Conservation (phyloP, 2,888 invertebrate genomes). For the Sycophila texana region DNA sequence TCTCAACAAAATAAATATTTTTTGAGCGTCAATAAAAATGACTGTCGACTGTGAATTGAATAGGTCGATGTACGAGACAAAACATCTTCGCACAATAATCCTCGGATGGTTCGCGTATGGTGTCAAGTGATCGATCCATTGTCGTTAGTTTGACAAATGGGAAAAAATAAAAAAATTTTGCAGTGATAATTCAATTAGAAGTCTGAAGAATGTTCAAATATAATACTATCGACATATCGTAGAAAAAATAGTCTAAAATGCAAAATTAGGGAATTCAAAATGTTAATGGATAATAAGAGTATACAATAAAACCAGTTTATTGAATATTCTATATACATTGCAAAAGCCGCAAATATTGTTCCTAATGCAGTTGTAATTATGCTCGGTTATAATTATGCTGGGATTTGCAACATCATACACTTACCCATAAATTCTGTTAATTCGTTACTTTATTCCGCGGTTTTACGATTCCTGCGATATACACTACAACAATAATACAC, state of each 20-base stretch:
- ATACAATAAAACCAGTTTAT: neutral
- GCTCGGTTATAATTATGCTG: constrained; percentile 8
- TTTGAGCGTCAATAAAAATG: neutral
- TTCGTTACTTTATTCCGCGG: neutral
- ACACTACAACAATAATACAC: too few species aligned
- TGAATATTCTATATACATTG: neutral
- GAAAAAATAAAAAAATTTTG: too few species aligned
- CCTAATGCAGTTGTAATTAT: constrained; percentile 9
- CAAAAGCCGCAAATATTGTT: neutral
- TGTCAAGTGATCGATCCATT: too few species aligned
- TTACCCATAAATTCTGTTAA: constrained; percentile 26
- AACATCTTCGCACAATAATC: neutral
- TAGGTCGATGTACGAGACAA: neutral
- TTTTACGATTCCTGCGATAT: neutral
- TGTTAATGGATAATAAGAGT: too few species aligned
- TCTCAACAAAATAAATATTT: constrained; percentile 4
- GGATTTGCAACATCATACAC: constrained; percentile 2
- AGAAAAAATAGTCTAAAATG: too few species aligned
- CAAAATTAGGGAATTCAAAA: too few species aligned
- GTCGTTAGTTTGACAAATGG: too few species aligned
- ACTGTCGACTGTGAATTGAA: neutral
- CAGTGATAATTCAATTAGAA: too few species aligned
- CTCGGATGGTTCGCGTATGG: too few species aligned
- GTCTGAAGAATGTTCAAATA: too few species aligned
- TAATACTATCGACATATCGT: too few species aligned